phyloP scores from a whole-genome alignment of 2,888 invertebrate species.

The Rhyacophila evoluta region DNA sequence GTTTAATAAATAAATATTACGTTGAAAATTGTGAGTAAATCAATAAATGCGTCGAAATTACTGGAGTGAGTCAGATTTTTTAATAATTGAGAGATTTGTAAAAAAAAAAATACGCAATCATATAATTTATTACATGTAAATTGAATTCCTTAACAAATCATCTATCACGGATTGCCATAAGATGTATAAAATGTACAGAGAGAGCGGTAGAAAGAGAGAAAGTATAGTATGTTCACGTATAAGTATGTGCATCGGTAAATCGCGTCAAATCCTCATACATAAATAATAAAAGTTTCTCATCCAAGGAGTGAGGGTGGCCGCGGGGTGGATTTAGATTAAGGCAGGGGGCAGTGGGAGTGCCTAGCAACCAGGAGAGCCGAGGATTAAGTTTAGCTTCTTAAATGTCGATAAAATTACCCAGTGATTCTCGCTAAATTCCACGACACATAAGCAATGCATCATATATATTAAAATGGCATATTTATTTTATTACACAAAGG shows the following conservation, averaged over 20 bases:
- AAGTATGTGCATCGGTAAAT: slow-evolving; percentile 46
- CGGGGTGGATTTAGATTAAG: slow-evolving; percentile 36
- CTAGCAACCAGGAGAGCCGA: slow-evolving; percentile 31
- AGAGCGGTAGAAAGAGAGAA: not conserved
- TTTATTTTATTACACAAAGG: no score
- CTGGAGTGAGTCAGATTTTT: no score
- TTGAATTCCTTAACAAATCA: no score
- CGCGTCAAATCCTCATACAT: slow-evolving; percentile 54
- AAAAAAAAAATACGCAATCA: no score
- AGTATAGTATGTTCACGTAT: not conserved
- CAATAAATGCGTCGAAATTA: no score
- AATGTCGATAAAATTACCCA: slow-evolving; percentile 27
- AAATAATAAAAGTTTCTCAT: slow-evolving; percentile 54
- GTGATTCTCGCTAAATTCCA: not conserved
- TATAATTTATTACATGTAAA: no score
- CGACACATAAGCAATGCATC: no score
- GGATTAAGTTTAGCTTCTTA: slow-evolving; percentile 25
- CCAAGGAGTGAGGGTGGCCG: slow-evolving; percentile 40
- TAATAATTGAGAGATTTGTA: no score
- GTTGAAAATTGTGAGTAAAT: no score
- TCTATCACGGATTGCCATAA: not conserved
- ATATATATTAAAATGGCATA: no score
- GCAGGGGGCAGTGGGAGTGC: slow-evolving; percentile 39
- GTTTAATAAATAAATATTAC: no score
- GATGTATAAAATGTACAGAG: not conserved